Conservation (phyloP, 2,888 invertebrate genomes). For the Acronicta psi region DNA sequence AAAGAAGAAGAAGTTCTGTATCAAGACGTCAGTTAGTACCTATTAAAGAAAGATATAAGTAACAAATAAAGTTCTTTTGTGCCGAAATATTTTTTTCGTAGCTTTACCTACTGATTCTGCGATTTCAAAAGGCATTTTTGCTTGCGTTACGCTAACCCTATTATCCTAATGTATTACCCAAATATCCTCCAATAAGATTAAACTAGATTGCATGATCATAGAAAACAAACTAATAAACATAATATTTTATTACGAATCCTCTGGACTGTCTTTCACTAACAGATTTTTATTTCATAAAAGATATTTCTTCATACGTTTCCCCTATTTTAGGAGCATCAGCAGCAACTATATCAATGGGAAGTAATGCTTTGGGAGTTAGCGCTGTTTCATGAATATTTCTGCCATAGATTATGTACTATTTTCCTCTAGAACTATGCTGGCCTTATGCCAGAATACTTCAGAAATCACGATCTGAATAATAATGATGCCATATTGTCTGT, state of each 20-base stretch:
- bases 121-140: constrained; percentile 23
- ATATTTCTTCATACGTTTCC: constrained; percentile 31
- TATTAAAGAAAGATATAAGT: no score
- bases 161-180: constrained; percentile 38
- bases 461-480: constrained; percentile 13
- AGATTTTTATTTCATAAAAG: constrained; percentile 26
- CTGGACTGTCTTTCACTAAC: constrained; percentile 41
- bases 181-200: constrained; percentile 34
- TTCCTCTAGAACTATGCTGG: constrained; percentile 28
- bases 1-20: no score
- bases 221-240: constrained; percentile 60
- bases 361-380: constrained; percentile 13
- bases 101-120: background rate
- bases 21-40: no score
- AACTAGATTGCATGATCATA: constrained; percentile 36
- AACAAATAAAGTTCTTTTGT: no score
- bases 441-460: constrained; percentile 27
- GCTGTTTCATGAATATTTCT: constrained; percentile 32
- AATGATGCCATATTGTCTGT: constrained; percentile 19
- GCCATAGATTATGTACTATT: constrained; percentile 17
- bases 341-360: constrained; percentile 18
- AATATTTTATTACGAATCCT: constrained; percentile 51
- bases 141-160: constrained; percentile 35
- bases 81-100: no score
- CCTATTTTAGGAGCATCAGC: constrained; percentile 36